Base-by-base conservation (phyloP, 2,797 vertebrate genomes). In the Galaxias olidus region DNA sequence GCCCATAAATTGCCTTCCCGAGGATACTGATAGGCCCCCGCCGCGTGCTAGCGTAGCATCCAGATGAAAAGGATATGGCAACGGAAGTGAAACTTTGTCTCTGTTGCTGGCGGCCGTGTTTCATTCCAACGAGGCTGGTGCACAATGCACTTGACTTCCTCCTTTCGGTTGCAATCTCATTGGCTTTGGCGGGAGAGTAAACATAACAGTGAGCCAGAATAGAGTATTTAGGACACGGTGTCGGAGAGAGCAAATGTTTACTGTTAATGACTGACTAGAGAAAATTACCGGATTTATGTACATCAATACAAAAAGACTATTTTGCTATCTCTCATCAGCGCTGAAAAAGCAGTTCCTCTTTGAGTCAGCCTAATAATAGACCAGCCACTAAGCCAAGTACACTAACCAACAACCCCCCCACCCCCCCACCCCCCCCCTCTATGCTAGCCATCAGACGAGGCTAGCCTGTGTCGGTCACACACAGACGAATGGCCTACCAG, bases 51-150 rank as follows among this genome's bases (percentile, higher is more conserved):
- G 74, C 67, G 66, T 54, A 20, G 68, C 75, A 74, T 64, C 76
- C 60, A 64, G 63, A 72, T 64, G 69, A 58, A 48, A 55, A 76
- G 72, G 63, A 55, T 59, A 63, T 4, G 0, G 43, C 65, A 77
- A 57, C 69, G 79, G 84, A 86, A 86, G 76, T 80, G 76, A 83
- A 86, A 86, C 71, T 72, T 30, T 30, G 30, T 30, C n/a, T n/a
- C n/a, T n/a, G 6, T 30, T 63, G 68, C 71, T 75, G 63, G 70
- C 73, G 15, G 51, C 13, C 20, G 40, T 44, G 13, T 14, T 20
- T 75, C 67, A 59, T 68, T 52, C 42, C 52, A 59, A 9, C 11
- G 74, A 61, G 66, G 49, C 20, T 43, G 9, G 30, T 30, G 30
- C 30, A 6, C 30, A 30, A 30, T 30, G 30, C 30, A 30, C 30